Percentiles rank a stretch among this genome's conserved stretches.
Conservation (phyloP, 37 sponge, comb jelly and placozoan genomes). For the Chondrosia reniformis region DNA sequence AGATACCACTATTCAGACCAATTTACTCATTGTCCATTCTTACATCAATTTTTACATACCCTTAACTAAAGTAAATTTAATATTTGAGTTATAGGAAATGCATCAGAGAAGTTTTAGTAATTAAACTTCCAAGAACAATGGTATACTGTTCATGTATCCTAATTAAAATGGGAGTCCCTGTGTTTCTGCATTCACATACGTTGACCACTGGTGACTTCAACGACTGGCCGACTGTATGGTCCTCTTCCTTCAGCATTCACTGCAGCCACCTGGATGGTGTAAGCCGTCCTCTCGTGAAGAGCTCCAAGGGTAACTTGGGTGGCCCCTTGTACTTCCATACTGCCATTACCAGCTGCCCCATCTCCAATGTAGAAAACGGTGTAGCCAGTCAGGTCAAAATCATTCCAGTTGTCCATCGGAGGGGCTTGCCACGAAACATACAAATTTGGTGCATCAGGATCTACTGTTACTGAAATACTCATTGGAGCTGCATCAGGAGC, state of each 20-base stretch:
- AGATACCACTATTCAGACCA: no score
- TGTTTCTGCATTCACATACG: neutral
- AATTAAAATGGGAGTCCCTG: neutral
- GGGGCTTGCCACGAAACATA: neutral
- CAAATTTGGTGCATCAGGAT: neutral
- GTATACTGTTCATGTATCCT: neutral
- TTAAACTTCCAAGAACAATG: neutral
- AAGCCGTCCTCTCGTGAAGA: neutral
- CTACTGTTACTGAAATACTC: neutral
- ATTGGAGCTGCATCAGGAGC: neutral
- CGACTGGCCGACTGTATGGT: neutral
- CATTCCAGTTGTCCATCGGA: neutral
- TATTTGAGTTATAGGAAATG: neutral
- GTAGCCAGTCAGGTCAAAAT: neutral
- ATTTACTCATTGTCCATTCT: no score
- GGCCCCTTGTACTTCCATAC: neutral
- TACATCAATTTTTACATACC: no score
- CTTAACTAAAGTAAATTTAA: no score
- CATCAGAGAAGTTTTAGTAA: neutral
- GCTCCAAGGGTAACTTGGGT: neutral
- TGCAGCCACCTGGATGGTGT: neutral
- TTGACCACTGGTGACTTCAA: constrained; percentile 11
- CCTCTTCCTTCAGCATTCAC: neutral
- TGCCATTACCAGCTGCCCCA: neutral
- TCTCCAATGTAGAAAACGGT: neutral